Evolutionary conservation across 2,113 vertebrate genomes (phyloP).

Genomic region (Silurus asotus): DNA sequence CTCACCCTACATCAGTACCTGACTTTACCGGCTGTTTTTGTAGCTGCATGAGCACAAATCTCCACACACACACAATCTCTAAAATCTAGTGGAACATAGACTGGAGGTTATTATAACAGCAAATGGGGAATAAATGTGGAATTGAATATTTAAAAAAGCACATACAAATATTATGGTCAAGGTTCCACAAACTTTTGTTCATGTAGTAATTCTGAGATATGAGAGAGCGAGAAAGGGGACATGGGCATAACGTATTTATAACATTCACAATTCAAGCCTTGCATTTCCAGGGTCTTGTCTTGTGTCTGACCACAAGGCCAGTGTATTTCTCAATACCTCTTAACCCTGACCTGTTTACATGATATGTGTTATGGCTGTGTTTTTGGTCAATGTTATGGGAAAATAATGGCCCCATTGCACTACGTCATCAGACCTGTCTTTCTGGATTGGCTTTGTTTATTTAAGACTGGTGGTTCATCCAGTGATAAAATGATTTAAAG

Average conservation of each 20-base stretch:
- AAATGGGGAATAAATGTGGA: no score
- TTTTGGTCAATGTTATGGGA: neutral
- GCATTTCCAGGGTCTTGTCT: neutral
- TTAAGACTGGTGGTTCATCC: neutral
- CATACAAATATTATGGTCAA: no score
- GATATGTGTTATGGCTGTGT: neutral
- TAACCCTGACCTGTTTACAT: neutral
- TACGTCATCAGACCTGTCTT: conserved; percentile 16
- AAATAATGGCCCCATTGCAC: neutral
- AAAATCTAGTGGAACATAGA: no score
- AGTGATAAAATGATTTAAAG: neutral
- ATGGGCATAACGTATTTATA: neutral
- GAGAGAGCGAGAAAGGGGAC: neutral
- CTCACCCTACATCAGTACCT: no score
- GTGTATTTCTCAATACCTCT: neutral
- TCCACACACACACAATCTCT: no score
- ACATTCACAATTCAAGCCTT: neutral
- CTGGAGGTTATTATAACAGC: no score
- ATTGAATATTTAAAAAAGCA: no score
- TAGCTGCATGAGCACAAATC: no score
- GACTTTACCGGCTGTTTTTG: no score
- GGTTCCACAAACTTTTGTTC: no score
- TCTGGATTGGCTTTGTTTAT: conserved; percentile 3
- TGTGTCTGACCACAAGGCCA: neutral
- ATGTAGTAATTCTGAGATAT: no score